These are phyloP conservation scores for Aelia acuminata DNA, from an alignment of 2,888 invertebrate genomes.

Conservation along the genomic window DNA sequence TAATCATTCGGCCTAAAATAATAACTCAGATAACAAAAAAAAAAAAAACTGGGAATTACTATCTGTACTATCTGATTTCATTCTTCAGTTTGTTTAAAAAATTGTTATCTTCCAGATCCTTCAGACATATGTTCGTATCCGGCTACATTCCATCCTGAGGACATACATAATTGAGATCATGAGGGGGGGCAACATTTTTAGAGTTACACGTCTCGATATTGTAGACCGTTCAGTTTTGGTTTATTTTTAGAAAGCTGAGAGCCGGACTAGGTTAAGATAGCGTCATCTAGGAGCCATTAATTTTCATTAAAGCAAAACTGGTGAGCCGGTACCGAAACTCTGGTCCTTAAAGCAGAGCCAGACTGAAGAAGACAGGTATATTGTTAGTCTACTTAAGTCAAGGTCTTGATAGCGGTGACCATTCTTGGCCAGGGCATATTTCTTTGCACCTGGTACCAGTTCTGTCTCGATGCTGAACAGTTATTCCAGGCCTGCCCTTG, in stretches of 20 bases:
- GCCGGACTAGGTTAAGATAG: conserved; percentile 8
- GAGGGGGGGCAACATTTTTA: neutral
- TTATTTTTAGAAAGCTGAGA: conserved; percentile 12
- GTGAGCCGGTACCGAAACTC: neutral
- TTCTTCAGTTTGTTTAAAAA: neutral
- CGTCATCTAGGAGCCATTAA: conserved; percentile 9
- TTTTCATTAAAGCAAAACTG: conserved; percentile 37
- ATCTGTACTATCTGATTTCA: neutral
- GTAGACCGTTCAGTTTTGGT: neutral
- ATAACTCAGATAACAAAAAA: too few species aligned
- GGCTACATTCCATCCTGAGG: neutral
- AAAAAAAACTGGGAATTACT: too few species aligned
- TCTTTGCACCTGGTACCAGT: conserved; percentile 5
- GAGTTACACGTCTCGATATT: neutral
- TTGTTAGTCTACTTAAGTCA: neutral
- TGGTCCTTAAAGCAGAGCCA: neutral
- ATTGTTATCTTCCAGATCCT: neutral
- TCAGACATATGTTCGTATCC: neutral
- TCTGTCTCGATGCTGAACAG: neutral
- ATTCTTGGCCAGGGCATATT: neutral
- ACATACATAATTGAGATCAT: conserved; percentile 25
- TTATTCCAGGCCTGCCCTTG: neutral
- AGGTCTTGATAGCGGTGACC: neutral
- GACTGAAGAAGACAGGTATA: neutral
- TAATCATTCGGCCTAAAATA: too few species aligned